A percentile compares a stretch with the other conserved stretches of the same genome.
These are phyloP conservation scores for Takifugu rubripes DNA, from an alignment of 2,797 vertebrate species.

Conservation along the genomic window DNA sequence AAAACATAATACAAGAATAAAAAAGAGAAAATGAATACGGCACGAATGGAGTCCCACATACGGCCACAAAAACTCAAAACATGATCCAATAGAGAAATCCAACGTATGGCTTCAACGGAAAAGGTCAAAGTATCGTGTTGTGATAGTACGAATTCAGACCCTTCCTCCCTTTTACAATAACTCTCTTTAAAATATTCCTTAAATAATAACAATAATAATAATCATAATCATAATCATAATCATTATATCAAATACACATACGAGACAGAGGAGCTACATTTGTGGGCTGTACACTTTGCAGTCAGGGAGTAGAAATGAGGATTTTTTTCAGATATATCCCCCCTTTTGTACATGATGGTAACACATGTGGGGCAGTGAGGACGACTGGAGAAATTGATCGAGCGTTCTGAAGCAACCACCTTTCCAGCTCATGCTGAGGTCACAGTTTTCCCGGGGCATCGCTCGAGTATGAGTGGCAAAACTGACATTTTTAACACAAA, in stretches of 20 bases:
- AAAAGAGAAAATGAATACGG: slow-evolving; percentile 72
- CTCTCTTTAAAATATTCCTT: slow-evolving; percentile 51
- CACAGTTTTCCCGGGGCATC: slow-evolving; percentile 72
- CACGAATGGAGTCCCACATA: slow-evolving; percentile 71
- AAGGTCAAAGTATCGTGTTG: slow-evolving; percentile 37
- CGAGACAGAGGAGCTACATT: slow-evolving; percentile 71
- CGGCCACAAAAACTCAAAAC: slow-evolving; percentile 58
- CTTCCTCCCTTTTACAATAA: slow-evolving; percentile 37
- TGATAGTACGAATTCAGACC: slow-evolving; percentile 40
- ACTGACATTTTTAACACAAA: slow-evolving; percentile 20
- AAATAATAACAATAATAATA: slow-evolving; percentile 67
- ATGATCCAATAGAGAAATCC: slow-evolving; percentile 75
- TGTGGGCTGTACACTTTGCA: slow-evolving; percentile 71
- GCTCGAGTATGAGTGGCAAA: slow-evolving; percentile 38
- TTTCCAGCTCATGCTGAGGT: slow-evolving; percentile 50
- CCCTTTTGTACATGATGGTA: slow-evolving; percentile 58
- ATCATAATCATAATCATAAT: slow-evolving; percentile 64
- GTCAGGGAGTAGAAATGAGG: slow-evolving; percentile 40
- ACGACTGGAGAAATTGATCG: slow-evolving; percentile 44
- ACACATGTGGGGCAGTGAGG: slow-evolving; percentile 62
- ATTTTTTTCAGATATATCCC: slow-evolving; percentile 50
- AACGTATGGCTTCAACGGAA: slow-evolving; percentile 72
- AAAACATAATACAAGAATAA: slow-evolving; percentile 77
- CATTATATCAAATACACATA: slow-evolving; percentile 75
- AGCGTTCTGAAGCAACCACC: slow-evolving; percentile 51